These are phyloP conservation scores for Phylloscopus trochilus DNA, from an alignment of 2,113 vertebrate genomes.

Conservation along the genomic window DNA sequence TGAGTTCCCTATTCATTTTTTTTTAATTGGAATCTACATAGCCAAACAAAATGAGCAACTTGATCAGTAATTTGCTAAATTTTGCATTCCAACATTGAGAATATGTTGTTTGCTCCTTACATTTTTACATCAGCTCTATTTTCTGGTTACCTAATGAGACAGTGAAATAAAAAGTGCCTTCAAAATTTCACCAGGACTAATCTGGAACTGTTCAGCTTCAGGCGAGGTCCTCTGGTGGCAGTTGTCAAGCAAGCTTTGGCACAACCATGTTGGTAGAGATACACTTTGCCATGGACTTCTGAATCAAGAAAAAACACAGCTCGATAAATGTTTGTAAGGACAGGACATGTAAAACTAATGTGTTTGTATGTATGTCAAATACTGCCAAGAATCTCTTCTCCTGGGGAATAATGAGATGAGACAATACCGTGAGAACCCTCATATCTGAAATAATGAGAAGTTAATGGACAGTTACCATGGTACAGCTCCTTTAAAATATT, in stretches of 20 bases:
- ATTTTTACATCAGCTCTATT: neutral
- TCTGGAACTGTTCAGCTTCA: neutral
- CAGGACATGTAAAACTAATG: neutral
- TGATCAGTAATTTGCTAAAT: neutral
- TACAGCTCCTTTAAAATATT: neutral
- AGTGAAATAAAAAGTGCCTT: neutral
- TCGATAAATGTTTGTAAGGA: neutral
- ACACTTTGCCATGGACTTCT: neutral
- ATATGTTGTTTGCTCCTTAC: neutral
- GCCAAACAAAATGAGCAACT: neutral
- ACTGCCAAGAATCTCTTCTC: neutral
- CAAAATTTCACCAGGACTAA: neutral
- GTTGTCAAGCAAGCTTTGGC: neutral
- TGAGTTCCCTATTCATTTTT: rapidly evolving
- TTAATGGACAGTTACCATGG: neutral
- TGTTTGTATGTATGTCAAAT: neutral
- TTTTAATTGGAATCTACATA: neutral
- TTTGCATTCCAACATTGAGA: neutral
- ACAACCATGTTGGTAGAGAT: neutral
- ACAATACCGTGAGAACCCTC: neutral
- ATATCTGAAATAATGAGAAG: constrained; percentile 15
- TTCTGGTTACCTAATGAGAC: neutral
- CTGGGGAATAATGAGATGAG: neutral
- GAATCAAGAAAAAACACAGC: neutral
- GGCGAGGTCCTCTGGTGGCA: neutral